These are phyloP conservation scores for Matsumurasca onukii DNA, from an alignment of 1,140 invertebrate species.

Conservation along the genomic window DNA sequence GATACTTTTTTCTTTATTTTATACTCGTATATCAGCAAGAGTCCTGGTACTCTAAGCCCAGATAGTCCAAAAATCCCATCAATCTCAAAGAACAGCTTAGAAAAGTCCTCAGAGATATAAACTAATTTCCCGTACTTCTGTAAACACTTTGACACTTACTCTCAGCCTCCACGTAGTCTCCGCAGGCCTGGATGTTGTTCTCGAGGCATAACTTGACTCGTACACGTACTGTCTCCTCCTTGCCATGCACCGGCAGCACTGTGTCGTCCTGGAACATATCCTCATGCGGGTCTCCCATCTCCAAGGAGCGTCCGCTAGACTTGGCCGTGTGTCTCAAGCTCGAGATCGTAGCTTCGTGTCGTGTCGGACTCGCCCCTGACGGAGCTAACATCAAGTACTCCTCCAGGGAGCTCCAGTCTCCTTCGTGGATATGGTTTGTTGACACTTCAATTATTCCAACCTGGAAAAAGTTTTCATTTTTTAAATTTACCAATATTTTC, in stretches of 20 bases:
- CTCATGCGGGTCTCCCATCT: too few relatives aligned
- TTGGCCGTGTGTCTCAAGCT: constrained; percentile 38
- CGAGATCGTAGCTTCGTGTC: constrained; percentile 58
- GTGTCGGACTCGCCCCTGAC: constrained; percentile 63
- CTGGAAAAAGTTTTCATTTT: too few relatives aligned
- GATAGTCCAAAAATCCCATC: too few relatives aligned
- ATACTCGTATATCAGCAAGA: too few relatives aligned
- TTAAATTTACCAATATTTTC: too few relatives aligned
- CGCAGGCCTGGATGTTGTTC: constrained; percentile 75
- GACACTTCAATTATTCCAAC: constrained; percentile 46
- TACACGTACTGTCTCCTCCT: constrained; percentile 63
- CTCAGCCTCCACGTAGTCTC: constrained; percentile 76
- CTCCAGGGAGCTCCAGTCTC: constrained; percentile 65
- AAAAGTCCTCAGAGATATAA: too few relatives aligned
- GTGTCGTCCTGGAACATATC: constrained; percentile 53
- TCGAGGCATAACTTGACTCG: constrained; percentile 76
- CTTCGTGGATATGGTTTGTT: constrained; percentile 53
- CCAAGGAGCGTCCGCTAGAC: constrained; percentile 43
- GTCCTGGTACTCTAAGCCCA: too few relatives aligned
- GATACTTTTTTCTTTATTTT: too few relatives aligned
- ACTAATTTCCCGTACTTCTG: too few relatives aligned
- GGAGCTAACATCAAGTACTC: constrained; percentile 67
- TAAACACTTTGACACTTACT: constrained; percentile 71
- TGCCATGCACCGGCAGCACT: constrained; percentile 50
- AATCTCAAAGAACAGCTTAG: too few relatives aligned